Evolutionary conservation across 2,888 invertebrate genomes (phyloP).

Genomic region (Drosophila basisetae): DNA sequence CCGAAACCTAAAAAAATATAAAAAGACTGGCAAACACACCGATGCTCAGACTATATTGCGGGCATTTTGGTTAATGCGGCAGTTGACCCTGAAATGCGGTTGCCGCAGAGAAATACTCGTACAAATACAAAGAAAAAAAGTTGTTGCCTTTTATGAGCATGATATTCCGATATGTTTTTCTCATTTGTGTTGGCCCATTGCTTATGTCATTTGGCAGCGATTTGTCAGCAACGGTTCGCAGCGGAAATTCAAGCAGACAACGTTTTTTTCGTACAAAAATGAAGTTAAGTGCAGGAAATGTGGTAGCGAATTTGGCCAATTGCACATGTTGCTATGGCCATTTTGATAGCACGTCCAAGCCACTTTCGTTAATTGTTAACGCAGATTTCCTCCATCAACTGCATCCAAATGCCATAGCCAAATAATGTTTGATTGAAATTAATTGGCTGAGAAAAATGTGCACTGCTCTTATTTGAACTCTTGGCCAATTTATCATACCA

Average conservation of each 20-base stretch:
- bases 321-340: slow-evolving; percentile 42
- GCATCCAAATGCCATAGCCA: slow-evolving; percentile 7
- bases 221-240: slow-evolving; percentile 45
- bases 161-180: slow-evolving; percentile 50
- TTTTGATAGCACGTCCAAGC: slow-evolving; percentile 31
- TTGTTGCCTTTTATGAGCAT: slow-evolving; percentile 69
- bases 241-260: slow-evolving; percentile 48
- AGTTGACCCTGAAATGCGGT: slow-evolving; percentile 68
- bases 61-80: slow-evolving; percentile 38
- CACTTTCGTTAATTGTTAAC: slow-evolving; percentile 41
- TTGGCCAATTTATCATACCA: neutral
- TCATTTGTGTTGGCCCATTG: slow-evolving; percentile 26
- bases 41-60: slow-evolving; percentile 31
- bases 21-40: neutral
- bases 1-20: slow-evolving; percentile 1
- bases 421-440: slow-evolving; percentile 13
- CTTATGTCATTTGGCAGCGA: slow-evolving; percentile 73
- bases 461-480: slow-evolving; percentile 2
- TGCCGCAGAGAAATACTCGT: slow-evolving; percentile 7
- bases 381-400: slow-evolving; percentile 22
- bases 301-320: slow-evolving; percentile 46
- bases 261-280: slow-evolving; percentile 22
- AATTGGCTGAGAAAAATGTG: slow-evolving; percentile 14
- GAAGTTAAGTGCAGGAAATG: slow-evolving; percentile 46
- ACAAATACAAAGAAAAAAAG: slow-evolving; percentile 12